Percentiles rank a stretch among this genome's conserved stretches.
Evolutionary conservation across 2,888 invertebrate species (phyloP).

Genomic region (Timema podura): DNA sequence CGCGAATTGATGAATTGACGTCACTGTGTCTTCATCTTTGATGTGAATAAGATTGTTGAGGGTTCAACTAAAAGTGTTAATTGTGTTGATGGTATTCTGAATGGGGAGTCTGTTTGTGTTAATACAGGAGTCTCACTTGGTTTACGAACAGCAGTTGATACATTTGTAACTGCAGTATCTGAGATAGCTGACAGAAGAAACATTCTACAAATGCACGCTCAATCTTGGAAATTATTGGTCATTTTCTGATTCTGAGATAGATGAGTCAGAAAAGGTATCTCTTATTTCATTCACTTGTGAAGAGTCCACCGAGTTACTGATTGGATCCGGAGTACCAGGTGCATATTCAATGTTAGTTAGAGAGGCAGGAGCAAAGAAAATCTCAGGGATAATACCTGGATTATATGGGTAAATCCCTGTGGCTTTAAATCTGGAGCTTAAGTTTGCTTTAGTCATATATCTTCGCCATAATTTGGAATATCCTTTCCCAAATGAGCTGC

Average conservation of each 20-base stretch:
- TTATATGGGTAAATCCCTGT: slow-evolving; percentile 13
- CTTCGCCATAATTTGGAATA: slow-evolving; percentile 6
- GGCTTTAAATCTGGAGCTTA: slow-evolving; percentile 11
- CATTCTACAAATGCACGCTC: neutral
- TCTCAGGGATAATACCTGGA: slow-evolving; percentile 1
- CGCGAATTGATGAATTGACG: neutral
- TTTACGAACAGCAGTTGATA: too few relatives aligned
- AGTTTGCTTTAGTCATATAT: neutral
- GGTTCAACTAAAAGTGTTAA: slow-evolving; percentile 5
- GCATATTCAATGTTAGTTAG: neutral
- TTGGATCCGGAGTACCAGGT: neutral
- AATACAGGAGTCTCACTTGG: too few relatives aligned
- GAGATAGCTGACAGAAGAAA: slow-evolving; percentile 8
- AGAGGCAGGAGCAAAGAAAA: slow-evolving; percentile 4
- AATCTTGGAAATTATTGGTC: neutral
- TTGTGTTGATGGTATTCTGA: neutral
- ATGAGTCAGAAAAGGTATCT: neutral
- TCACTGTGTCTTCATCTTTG: neutral
- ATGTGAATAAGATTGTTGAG: slow-evolving; percentile 5
- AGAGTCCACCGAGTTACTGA: neutral
- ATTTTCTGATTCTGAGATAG: slow-evolving; percentile 6
- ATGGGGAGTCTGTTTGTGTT: too few relatives aligned
- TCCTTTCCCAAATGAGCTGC: slow-evolving; percentile 8
- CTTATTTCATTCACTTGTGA: neutral
- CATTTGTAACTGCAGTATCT: neutral